A percentile compares a stretch with the other conserved stretches of the same genome.
phyloP scores from a whole-genome alignment of 2,888 invertebrate species.

The Fabriciana adippe region DNA sequence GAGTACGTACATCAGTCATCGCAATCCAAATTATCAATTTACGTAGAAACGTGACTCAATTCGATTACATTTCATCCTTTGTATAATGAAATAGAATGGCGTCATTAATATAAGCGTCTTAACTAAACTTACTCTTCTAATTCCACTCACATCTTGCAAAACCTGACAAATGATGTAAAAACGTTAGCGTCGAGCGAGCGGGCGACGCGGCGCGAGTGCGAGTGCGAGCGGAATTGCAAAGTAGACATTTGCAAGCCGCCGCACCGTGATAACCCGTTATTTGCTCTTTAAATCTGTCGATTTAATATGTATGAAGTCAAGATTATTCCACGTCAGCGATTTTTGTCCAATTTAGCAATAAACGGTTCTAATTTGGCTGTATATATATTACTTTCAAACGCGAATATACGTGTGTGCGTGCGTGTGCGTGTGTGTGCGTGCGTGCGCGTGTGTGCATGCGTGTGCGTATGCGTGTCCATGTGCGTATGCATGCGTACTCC shows the following conservation, averaged over 20 bases:
- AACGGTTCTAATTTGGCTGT: background rate
- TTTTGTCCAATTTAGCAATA: background rate
- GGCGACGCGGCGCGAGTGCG: no score
- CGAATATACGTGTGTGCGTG: no score
- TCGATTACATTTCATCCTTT: no score
- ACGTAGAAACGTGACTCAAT: no score
- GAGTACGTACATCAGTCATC: no score
- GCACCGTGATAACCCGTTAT: slow-evolving; percentile 8
- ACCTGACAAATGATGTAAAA: slow-evolving; percentile 23
- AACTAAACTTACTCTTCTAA: background rate
- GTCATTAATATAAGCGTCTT: background rate
- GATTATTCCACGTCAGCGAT: background rate
- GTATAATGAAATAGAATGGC: background rate
- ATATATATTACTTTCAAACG: background rate
- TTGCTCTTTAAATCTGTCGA: slow-evolving; percentile 23
- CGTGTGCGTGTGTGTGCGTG: no score
- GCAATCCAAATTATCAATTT: no score
- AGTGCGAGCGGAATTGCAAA: slow-evolving; percentile 29
- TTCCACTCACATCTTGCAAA: slow-evolving; percentile 1
- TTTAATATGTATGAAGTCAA: slow-evolving; percentile 23
- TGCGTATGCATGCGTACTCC: no score
- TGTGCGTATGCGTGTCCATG: no score
- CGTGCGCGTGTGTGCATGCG: no score
- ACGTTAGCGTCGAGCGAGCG: slow-evolving; percentile 1
- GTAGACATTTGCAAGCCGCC: slow-evolving; percentile 25